Evolutionary conservation across 2,113 vertebrate species (phyloP).

Genomic region (Gavia stellata): DNA sequence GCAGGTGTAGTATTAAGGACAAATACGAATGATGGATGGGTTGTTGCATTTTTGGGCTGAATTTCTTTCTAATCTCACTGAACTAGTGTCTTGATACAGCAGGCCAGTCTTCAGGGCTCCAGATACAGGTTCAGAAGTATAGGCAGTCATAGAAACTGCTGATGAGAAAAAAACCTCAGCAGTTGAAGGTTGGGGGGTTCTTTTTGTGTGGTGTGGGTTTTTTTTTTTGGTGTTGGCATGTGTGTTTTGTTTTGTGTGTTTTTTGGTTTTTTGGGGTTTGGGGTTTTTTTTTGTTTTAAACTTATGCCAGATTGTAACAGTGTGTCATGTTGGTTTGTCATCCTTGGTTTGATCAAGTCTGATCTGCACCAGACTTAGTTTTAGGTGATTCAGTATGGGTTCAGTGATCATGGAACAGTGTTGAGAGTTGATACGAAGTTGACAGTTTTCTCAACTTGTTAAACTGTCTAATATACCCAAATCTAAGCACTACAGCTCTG

Average conservation of each 20-base stretch:
- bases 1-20: neutral
- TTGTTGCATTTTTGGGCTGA: neutral
- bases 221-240: neutral
- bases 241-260: neutral
- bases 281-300: neutral
- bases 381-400: neutral
- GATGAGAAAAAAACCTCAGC: neutral
- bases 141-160: neutral
- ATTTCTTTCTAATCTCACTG: neutral
- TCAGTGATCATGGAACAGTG: neutral
- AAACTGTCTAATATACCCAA: fast-evolving
- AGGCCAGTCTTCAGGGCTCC: neutral
- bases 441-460: neutral
- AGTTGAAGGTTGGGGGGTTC: neutral
- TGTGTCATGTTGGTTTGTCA: neutral
- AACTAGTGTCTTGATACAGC: neutral
- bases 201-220: neutral
- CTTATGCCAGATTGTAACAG: fast-evolving
- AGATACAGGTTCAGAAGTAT: neutral
- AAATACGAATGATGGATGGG: fast-evolving
- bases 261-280: neutral
- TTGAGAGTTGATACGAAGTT: neutral
- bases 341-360: neutral
- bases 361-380: neutral
- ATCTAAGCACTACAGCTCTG: neutral